Evolutionary conservation across 2,888 invertebrate genomes (phyloP).

Genomic region (Drosophila nr. medialis): DNA sequence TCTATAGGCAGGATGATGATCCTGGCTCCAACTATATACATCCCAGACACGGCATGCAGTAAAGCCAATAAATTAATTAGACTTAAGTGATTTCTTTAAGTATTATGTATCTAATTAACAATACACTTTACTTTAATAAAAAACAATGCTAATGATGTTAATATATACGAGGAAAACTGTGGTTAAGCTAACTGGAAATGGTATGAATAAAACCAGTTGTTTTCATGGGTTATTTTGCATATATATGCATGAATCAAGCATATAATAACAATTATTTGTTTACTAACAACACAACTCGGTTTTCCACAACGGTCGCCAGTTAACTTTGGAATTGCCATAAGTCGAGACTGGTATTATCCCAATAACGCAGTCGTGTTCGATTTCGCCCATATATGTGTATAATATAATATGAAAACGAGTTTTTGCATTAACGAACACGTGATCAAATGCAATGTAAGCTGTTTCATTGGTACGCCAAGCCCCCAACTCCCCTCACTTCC

Average conservation of each 20-base stretch:
- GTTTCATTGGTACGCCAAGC: background rate
- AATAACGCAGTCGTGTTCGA: background rate
- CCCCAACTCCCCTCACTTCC: background rate
- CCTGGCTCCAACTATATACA: constrained; percentile 62
- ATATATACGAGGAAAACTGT: background rate
- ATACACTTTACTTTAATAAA: constrained; percentile 3
- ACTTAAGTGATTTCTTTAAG: constrained; percentile 6
- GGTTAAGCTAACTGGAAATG: background rate
- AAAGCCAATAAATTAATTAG: background rate
- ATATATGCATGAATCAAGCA: background rate
- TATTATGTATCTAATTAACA: constrained; percentile 5
- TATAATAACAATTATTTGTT: background rate
- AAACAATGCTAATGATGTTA: background rate
- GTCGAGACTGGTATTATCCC: constrained; percentile 8
- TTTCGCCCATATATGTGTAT: constrained; percentile 10
- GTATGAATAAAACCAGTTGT: constrained; percentile 1
- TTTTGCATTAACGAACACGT: constrained; percentile 7
- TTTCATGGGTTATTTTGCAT: background rate
- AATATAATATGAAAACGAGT: constrained; percentile 9
- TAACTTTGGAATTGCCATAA: constrained; percentile 7
- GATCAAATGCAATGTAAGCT: background rate
- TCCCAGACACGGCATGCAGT: constrained; percentile 57
- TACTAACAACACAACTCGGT: background rate
- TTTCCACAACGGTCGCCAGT: constrained; percentile 5
- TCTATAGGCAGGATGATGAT: constrained; percentile 52